Base-by-base conservation (phyloP, 2,888 invertebrate species). In the Diaphora mendica region DNA sequence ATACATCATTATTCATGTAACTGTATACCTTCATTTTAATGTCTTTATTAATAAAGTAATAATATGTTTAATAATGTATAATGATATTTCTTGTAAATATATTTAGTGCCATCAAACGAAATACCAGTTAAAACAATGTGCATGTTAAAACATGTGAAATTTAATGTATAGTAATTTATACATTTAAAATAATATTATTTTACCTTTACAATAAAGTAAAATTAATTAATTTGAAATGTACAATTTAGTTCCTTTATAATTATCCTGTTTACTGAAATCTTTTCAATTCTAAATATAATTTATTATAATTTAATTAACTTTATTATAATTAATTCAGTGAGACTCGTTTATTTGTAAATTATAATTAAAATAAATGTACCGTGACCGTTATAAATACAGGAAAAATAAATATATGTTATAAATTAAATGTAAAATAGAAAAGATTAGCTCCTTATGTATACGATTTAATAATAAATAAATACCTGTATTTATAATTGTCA, bases 311-410 rank as follows among this genome's bases (percentile, higher is more conserved):
- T 55, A 0, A 62, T 72, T 64, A 48, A 39, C n/a, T 42, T 23
- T 30, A 65, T 26, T 72, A 35, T 15, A 64, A 48, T 70, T 44
- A 64, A 55, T 70, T 68, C 59, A 81, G 72, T 77, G 70, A 80
- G 59, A 74, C n/a, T 23, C 48, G n/a, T 33, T 66, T 30, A 48
- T 48, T 62, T 35, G n/a, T 68, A 42, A 11, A 30, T 44, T 62
- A 4, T 72, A 66, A 68, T 72, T 51, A 55, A 69, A 35, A 33
- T 65, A 64, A 64, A 71, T 72, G 33, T 72, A 75, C 69, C 69
- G 66, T 76, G 73, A 71, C 42, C 73, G 42, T 82, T 68, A 73
- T 79, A 81, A 83, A 74, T 77, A 71, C 72, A 74, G 73, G 70
- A 26, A 13, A 48, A 48, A 23, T 66, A 64, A 75, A n/a, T 71